Evolutionary conservation across 2,113 vertebrate genomes (phyloP), one percentile per base, ranked within the genome.

Genomic region (Muntiacus muntjak): DNA sequence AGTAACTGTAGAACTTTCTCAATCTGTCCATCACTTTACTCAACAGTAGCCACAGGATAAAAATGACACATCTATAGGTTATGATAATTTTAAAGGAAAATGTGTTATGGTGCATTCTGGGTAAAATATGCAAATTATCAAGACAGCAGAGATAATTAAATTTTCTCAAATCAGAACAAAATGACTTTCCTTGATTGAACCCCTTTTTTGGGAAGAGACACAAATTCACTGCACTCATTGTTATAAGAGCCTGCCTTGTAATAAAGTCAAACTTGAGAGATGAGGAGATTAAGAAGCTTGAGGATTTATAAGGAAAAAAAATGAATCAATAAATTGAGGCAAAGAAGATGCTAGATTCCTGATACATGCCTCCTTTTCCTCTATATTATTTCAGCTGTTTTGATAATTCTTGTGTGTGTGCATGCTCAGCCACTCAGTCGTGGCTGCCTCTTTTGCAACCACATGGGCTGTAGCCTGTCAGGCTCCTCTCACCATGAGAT

Each of bases 1-100:
- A 95, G 78, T 91, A 96, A 96, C 82, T 88, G 45, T 55, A 96
- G 82, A 86, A 88, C 43, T 98, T 95, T 98, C 54, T 96, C 58
- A 52, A 54, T 94, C 87, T 96, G 90, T 40, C 33, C 84, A 89
- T 95, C 93, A 90, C 33, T 82, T 58, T 50, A n/a, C 28, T 90
- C 81, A 67, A 57, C 50, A 91, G 47, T 86, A 94, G 43, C 85
- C 67, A 82, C 81, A 90, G 76, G 13, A 94, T 71, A 95, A 89
- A 96, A 95, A 90, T 94, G 76, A 40, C 45, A 79, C 4, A 40
- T 84, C 58, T 94, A 87, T 57, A 92, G 87, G 60, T 95, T 67
- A 93, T 55, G n/a, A 55, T 28, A 74, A 92, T 89, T 97, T 95
- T 92, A 87, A 96, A 94, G 52, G 25, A 90, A 86, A 97, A 96